These are phyloP conservation scores for Cydia fagiglandana DNA, from an alignment of 1,140 invertebrate genomes.

Conservation along the genomic window DNA sequence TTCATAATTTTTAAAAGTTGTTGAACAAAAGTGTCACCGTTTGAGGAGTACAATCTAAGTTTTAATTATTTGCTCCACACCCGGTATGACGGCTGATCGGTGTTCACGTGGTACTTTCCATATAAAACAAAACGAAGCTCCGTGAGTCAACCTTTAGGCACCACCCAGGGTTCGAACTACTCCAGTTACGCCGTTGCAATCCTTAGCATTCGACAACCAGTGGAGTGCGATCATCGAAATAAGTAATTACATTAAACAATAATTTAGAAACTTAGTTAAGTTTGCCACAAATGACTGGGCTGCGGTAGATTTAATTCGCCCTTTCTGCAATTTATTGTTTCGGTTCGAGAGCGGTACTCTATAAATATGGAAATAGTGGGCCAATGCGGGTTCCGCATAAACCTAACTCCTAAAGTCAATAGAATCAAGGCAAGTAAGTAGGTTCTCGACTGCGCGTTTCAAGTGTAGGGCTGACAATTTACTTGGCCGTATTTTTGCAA, in stretches of 20 bases:
- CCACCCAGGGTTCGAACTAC: too few species aligned
- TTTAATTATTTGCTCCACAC: too few species aligned
- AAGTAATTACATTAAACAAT: not conserved
- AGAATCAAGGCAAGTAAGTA: conserved; percentile 16
- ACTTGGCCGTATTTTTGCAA: too few species aligned
- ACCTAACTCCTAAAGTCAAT: conserved; percentile 23
- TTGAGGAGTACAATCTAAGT: too few species aligned
- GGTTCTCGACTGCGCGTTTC: not conserved
- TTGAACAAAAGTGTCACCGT: too few species aligned
- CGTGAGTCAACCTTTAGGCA: too few species aligned
- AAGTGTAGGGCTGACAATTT: not conserved
- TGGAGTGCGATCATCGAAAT: not conserved
- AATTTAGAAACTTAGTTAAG: not conserved
- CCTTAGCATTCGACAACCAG: too few species aligned
- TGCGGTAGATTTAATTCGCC: conserved; percentile 23
- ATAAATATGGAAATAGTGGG: conserved; percentile 30
- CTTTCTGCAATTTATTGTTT: conserved; percentile 29
- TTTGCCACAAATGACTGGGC: conserved; percentile 16
- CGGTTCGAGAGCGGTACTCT: conserved; percentile 29
- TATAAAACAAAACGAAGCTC: too few species aligned
- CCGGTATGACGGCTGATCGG: too few species aligned
- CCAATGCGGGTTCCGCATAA: conserved; percentile 29
- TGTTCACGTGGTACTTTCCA: too few species aligned
- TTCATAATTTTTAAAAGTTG: too few species aligned
- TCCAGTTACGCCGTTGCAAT: too few species aligned